Conservation (phyloP, 2,113 vertebrate species). For the Equus przewalskii region DNA sequence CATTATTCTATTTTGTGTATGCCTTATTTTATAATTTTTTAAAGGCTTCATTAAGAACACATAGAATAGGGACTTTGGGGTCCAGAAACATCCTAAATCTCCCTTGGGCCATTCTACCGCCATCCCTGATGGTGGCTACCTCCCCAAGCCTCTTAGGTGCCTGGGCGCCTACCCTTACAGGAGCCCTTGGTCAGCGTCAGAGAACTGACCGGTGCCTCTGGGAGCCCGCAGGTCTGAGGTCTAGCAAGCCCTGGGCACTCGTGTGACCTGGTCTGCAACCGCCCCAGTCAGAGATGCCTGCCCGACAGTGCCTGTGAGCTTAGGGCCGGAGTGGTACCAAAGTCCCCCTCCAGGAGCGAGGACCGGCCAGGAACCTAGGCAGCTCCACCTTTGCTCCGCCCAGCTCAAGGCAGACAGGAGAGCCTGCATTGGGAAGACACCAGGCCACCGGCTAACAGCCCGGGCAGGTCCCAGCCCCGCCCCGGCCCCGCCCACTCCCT, state of each 20-base stretch:
- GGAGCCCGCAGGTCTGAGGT: rapidly evolving
- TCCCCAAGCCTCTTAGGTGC: background rate
- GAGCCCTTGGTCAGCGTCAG: background rate
- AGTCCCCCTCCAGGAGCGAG: background rate
- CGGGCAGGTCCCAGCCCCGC: no score
- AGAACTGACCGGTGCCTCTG: rapidly evolving
- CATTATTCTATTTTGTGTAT: background rate
- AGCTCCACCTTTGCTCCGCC: background rate
- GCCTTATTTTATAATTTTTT: background rate
- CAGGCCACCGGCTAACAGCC: background rate
- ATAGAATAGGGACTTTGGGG: background rate
- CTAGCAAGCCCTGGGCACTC: background rate
- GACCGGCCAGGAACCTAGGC: background rate
- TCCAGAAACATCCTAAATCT: background rate
- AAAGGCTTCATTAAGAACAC: background rate
- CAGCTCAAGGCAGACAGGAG: background rate
- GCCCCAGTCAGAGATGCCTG: rapidly evolving
- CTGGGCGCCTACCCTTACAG: background rate
- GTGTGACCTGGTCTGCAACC: background rate
- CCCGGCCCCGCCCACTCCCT: background rate
- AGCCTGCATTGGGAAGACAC: rapidly evolving
- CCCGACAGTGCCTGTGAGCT: background rate
- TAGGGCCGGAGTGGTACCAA: no score
- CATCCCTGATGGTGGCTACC: rapidly evolving
- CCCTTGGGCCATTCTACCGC: background rate